Evolutionary conservation across 2,888 invertebrate species (phyloP).

Genomic region (Hypomecis punctinalis): DNA sequence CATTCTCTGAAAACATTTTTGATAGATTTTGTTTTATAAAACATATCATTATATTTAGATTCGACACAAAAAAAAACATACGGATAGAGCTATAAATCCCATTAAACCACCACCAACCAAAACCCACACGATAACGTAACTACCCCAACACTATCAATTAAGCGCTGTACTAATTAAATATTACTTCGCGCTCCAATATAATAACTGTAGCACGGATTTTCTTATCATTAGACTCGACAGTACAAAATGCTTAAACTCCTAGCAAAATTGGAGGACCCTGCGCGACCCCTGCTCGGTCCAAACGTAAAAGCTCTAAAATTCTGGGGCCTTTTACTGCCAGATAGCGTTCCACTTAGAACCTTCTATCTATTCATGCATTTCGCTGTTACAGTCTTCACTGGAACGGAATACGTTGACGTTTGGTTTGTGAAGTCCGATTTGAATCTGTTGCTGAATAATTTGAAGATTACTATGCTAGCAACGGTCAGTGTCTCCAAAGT

Average conservation of each 20-base stretch:
- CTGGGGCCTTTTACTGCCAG: conserved; percentile 73
- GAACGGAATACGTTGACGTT: conserved; percentile 70
- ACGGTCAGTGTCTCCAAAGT: conserved; percentile 71
- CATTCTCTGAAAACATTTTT: no score
- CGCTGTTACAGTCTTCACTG: conserved; percentile 63
- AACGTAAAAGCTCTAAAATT: conserved; percentile 70
- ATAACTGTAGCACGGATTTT: conserved; percentile 8
- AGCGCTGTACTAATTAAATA: conserved; percentile 24
- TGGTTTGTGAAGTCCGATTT: conserved; percentile 72
- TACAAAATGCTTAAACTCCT: conserved; percentile 44
- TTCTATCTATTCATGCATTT: conserved; percentile 68
- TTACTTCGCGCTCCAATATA: conserved; percentile 19
- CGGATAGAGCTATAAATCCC: no score
- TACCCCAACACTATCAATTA: conserved; percentile 22
- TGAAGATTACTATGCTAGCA: conserved; percentile 73
- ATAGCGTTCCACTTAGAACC: conserved; percentile 50
- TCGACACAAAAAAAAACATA: no score
- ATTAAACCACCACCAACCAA: no score
- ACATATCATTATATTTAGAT: no score
- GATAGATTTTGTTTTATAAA: no score
- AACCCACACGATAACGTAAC: no score
- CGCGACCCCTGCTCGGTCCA: conserved; percentile 69
- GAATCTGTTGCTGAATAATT: conserved; percentile 66
- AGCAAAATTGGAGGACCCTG: conserved; percentile 65
- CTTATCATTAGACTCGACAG: conserved; percentile 8